Evolutionary conservation across 2,888 invertebrate genomes (phyloP).

Genomic region (Cheilosia scutellata): DNA sequence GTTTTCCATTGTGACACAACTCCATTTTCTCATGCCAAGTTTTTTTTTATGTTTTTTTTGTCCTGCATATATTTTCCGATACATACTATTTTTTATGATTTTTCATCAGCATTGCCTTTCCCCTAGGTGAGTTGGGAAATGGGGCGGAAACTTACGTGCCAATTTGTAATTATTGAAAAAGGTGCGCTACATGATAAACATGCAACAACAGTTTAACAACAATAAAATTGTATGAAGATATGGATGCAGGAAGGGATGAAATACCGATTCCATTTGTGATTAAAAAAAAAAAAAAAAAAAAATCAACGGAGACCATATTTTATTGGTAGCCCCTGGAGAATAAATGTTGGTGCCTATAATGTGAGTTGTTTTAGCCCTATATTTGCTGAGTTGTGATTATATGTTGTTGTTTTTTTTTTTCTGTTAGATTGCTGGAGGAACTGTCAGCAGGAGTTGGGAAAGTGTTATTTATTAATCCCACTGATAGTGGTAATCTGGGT

Average conservation of each 20-base stretch:
- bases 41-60: constrained; percentile 8
- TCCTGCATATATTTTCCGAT: background rate
- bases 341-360: constrained; percentile 30
- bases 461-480: constrained; percentile 43
- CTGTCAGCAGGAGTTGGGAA: constrained; percentile 35
- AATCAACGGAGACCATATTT: constrained; percentile 15
- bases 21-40: constrained; percentile 23
- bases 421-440: constrained; percentile 19
- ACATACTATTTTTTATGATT: constrained; percentile 27
- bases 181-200: constrained; percentile 38
- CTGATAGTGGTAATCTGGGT: constrained; percentile 32
- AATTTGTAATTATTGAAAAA: constrained; percentile 68
- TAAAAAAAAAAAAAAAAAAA: constrained; percentile 28
- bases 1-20: constrained; percentile 45
- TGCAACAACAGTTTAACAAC: constrained; percentile 40
- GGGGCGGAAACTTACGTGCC: constrained; percentile 64
- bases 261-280: constrained; percentile 36
- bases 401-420: constrained; percentile 29
- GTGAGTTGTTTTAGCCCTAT: constrained; percentile 39
- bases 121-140: constrained; percentile 51
- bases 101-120: constrained; percentile 47
- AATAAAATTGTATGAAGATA: constrained; percentile 1
- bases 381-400: constrained; percentile 61
- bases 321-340: constrained; percentile 33
- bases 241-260: constrained; percentile 31